These are phyloP conservation scores for Marasmarcha lunaedactyla DNA, from an alignment of 2,888 invertebrate species.

Conservation along the genomic window DNA sequence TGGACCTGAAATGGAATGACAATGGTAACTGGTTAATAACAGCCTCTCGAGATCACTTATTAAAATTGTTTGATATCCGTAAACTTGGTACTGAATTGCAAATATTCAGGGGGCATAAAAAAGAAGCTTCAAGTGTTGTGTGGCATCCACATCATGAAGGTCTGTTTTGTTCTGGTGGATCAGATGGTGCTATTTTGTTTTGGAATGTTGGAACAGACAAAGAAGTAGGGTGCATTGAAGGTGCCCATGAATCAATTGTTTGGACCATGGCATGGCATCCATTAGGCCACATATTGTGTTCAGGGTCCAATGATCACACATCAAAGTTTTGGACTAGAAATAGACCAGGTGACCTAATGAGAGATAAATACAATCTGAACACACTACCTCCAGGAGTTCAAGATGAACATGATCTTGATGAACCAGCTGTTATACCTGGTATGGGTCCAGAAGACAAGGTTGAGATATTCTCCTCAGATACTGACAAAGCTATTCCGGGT, in stretches of 20 bases:
- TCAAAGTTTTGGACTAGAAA: constrained; percentile 99
- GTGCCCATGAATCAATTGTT: constrained; percentile 98
- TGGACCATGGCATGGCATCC: constrained; percentile 99
- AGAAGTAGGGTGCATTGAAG: constrained; percentile 97
- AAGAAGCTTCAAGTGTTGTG: constrained; percentile 95
- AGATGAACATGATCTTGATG: constrained; percentile 72
- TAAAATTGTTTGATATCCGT: constrained; percentile 97
- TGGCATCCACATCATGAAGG: constrained; percentile 99
- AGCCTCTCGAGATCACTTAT: constrained; percentile 96
- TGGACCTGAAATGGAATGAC: constrained; percentile 99
- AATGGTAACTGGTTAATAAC: constrained; percentile 99
- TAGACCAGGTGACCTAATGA: constrained; percentile 97
- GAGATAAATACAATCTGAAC: constrained; percentile 97
- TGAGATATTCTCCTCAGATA: constrained; percentile 74
- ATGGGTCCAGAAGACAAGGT: constrained; percentile 99
- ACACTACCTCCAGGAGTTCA: constrained; percentile 85
- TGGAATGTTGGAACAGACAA: constrained; percentile 99
- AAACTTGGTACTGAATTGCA: constrained; percentile 96
- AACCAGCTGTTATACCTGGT: constrained; percentile 89
- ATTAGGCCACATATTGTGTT: constrained; percentile 96
- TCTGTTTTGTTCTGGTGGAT: constrained; percentile 97
- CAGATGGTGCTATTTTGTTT: constrained; percentile 97
- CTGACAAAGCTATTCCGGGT: constrained; percentile 82
- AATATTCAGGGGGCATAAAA: constrained; percentile 98
- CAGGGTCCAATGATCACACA: constrained; percentile 99